Evolutionary conservation across 2,797 vertebrate genomes (phyloP).

Genomic region (Smutsia gigantea): DNA sequence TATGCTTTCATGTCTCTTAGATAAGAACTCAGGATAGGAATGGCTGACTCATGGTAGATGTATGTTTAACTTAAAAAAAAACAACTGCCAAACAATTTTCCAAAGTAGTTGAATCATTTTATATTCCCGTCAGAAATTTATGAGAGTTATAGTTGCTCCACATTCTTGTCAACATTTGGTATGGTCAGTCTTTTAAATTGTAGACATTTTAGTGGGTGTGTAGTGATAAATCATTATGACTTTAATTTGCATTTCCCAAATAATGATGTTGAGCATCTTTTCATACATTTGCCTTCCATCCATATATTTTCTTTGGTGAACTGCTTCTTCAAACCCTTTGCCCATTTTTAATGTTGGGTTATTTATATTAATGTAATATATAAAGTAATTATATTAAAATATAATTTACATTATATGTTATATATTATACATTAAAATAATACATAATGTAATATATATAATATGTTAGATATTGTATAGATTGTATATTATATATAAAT

Average conservation of each 20-base stretch:
- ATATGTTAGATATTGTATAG: background rate
- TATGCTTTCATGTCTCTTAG: background rate
- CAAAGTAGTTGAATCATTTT: slow-evolving; percentile 8
- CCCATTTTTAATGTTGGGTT: background rate
- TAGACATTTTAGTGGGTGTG: background rate
- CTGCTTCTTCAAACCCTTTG: background rate
- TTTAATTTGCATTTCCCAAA: background rate
- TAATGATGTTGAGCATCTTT: slow-evolving; percentile 17
- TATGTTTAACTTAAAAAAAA: slow-evolving; percentile 5
- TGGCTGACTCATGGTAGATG: background rate
- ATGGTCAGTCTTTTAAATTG: slow-evolving; percentile 37
- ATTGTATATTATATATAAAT: background rate
- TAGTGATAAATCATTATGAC: background rate
- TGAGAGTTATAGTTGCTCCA: background rate
- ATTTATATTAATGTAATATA: background rate
- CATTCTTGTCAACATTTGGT: background rate
- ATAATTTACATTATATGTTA: background rate
- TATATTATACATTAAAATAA: background rate
- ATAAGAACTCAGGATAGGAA: background rate
- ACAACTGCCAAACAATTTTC: slow-evolving; percentile 9
- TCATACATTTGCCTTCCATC: background rate
- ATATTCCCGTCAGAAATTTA: background rate
- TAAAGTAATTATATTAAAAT: background rate
- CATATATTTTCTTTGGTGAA: background rate
- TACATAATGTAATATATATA: background rate